phyloP scores from a whole-genome alignment of 2,888 invertebrate species.

The Dermolepida albohirtum region DNA sequence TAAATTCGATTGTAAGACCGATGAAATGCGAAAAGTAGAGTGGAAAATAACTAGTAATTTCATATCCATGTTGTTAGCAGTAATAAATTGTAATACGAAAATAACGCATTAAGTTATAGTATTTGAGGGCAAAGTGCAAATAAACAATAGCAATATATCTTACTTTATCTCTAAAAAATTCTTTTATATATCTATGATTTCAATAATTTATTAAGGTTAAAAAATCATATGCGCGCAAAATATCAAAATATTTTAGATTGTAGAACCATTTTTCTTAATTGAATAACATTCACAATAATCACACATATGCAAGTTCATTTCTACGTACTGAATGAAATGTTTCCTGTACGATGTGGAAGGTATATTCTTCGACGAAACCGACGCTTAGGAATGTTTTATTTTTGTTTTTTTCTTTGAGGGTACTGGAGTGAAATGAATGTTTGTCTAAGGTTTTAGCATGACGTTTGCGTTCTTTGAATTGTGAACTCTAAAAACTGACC shows the following conservation, averaged over 20 bases:
- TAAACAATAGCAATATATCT: constrained; percentile 3
- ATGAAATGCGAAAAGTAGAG: too few species aligned
- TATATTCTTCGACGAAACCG: constrained; percentile 16
- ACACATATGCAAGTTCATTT: neutral
- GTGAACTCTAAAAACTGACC: constrained; percentile 32
- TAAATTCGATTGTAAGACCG: too few species aligned
- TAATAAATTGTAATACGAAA: too few species aligned
- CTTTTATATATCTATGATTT: neutral
- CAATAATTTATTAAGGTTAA: constrained; percentile 17
- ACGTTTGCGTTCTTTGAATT: constrained; percentile 38
- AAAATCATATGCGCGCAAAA: constrained; percentile 1
- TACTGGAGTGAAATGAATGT: constrained; percentile 38
- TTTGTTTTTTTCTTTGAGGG: constrained; percentile 24
- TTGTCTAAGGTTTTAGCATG: constrained; percentile 41
- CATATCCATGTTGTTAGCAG: too few species aligned
- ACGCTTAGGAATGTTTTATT: constrained; percentile 21
- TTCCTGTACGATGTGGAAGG: constrained; percentile 2
- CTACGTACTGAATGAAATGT: neutral
- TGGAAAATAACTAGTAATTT: too few species aligned
- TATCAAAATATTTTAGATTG: constrained; percentile 9
- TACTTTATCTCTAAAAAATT: constrained; percentile 26
- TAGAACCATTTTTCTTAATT: neutral
- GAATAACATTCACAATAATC: neutral
- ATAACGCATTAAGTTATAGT: neutral
- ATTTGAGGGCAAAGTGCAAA: constrained; percentile 1